Evolutionary conservation across 64 coral and sea anemone genomes (phyloP).

Genomic region (Acropora tenuis): DNA sequence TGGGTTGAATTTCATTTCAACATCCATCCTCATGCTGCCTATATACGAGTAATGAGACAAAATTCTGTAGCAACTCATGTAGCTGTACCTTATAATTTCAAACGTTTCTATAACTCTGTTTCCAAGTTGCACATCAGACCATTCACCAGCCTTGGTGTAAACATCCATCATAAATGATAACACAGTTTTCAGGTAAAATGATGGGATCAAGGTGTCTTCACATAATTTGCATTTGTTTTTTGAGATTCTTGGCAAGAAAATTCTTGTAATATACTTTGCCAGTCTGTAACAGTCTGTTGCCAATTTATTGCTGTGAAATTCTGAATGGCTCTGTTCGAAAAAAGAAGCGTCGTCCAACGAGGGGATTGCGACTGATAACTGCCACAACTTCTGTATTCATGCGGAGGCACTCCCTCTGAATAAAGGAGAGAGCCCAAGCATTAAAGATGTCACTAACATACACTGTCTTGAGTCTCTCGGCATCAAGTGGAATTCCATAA

Average conservation of each 20-base stretch:
- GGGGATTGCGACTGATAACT: conserved; percentile 66
- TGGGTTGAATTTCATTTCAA: conserved; percentile 24
- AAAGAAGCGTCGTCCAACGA: conserved; percentile 31
- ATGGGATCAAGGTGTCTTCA: conserved; percentile 62
- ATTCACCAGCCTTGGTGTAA: conserved; percentile 41
- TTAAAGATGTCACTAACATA: conserved; percentile 6
- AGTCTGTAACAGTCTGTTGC: conserved; percentile 64
- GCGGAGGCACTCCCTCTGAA: conserved; percentile 45
- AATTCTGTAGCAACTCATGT: not conserved
- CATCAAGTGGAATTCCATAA: conserved; percentile 59
- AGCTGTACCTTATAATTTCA: conserved; percentile 34
- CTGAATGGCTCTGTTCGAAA: conserved; percentile 50
- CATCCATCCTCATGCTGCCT: not conserved
- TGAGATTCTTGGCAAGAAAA: conserved; percentile 42
- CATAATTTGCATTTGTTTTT: conserved; percentile 63
- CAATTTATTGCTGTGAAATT: conserved; percentile 36
- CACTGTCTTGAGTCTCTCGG: conserved; percentile 39
- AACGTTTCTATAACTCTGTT: conserved; percentile 58
- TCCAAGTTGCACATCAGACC: conserved; percentile 49
- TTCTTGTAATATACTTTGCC: conserved; percentile 50
- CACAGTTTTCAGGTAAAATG: conserved; percentile 59
- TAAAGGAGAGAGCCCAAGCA: conserved; percentile 30
- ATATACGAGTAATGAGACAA: conserved; percentile 21
- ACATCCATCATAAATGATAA: conserved; percentile 51
- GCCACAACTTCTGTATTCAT: conserved; percentile 51